A percentile compares a stretch with the other conserved stretches of the same genome.
phyloP scores from a whole-genome alignment of 2,888 invertebrate genomes.

The Aphodius granarius region DNA sequence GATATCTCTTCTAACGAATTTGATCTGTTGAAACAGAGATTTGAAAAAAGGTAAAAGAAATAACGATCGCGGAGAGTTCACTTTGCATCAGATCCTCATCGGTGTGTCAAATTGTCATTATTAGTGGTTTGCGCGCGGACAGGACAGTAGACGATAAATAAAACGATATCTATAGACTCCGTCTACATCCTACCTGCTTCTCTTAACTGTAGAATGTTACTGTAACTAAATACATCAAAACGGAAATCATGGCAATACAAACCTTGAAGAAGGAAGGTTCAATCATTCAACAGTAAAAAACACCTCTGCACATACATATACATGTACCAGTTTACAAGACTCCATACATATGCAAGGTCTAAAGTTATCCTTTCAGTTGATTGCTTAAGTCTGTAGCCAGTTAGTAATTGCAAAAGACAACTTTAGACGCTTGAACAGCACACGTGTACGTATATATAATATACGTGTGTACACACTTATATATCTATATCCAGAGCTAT shows the following conservation, averaged over 20 bases:
- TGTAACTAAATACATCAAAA: slow-evolving; percentile 1
- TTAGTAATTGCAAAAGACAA: too few relatives aligned
- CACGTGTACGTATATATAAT: too few relatives aligned
- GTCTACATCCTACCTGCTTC: not conserved
- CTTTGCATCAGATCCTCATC: not conserved
- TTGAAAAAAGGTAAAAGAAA: too few relatives aligned
- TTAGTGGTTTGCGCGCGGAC: not conserved
- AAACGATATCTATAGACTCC: not conserved
- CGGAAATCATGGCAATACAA: slow-evolving; percentile 8
- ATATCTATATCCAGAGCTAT: too few relatives aligned
- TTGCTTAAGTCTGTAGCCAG: too few relatives aligned
- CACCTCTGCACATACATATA: slow-evolving; percentile 42
- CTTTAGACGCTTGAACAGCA: too few relatives aligned
- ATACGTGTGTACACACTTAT: too few relatives aligned
- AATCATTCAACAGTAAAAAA: not conserved
- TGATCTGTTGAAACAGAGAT: too few relatives aligned
- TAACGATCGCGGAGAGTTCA: too few relatives aligned
- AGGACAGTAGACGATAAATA: not conserved
- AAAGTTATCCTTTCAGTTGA: too few relatives aligned
- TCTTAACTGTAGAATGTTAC: not conserved
- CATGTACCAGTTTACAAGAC: not conserved
- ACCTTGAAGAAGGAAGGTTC: not conserved
- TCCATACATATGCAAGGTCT: too few relatives aligned
- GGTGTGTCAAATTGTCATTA: not conserved
- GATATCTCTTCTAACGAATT: not conserved